Evolutionary conservation across 2,797 vertebrate species (phyloP), one percentile per base, ranked within the genome.

Genomic region (Peromyscus eremicus): DNA sequence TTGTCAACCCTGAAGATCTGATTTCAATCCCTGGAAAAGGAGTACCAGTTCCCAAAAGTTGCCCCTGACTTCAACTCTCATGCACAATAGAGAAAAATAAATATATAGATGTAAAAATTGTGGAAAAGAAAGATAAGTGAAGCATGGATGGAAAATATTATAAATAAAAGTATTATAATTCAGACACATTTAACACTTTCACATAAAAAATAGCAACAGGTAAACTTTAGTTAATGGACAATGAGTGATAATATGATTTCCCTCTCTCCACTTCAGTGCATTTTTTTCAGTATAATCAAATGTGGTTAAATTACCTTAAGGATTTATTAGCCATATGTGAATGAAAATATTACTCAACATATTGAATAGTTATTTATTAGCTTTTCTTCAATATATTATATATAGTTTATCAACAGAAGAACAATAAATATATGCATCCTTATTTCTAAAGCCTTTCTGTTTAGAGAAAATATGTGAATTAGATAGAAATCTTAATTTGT

Each of bases 401-500:
- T 81, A 34, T 55, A 66, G 43, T 62, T 95, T 83, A 32, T 27
- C 37, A 90, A 49, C 62, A 92, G 12, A 93, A 81, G 81, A 77
- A n/a, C 17, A 70, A 90, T n/a, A 0, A 12, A 68, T 43, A 86
- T 64, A 68, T 79, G 5, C 0, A 23, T 32, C 6, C 40, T 75
- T 55, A 89, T 52, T 82, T 84, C 57, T 60, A 21, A 1, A 91
- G 27, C 5, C 14, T 40, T 82, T 71, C 5, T 16, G 13, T 40
- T 43, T n/a, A 93, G 62, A 37, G 29, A 68, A 91, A 88, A 57
- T 62, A 66, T 79, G 14, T 43, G 2, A 68, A 83, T 83, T 89
- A 79, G 55, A 85, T 27, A 92, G 34, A 57, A 94, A 91, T 83
- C 17, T 79, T 83, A 87, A 80, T 68, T 87, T 75, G 9, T 14